A percentile compares a stretch with the other conserved stretches of the same genome.
Evolutionary conservation across 1,140 invertebrate species (phyloP).

Genomic region (Trachelipus rathkii): DNA sequence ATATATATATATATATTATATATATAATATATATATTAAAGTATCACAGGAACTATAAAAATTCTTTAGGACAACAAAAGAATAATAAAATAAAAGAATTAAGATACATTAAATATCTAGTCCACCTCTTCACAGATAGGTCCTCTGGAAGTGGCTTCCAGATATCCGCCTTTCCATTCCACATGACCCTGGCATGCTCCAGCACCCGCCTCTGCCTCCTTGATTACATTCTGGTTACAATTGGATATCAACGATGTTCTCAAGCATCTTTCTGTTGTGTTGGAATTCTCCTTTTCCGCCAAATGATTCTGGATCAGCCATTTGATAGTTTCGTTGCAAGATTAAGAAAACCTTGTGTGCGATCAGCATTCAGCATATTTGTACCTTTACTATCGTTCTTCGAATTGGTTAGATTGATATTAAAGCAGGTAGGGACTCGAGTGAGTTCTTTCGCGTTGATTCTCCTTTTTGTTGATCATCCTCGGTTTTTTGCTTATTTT

Average conservation of each 20-base stretch:
- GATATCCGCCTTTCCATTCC: constrained; percentile 38
- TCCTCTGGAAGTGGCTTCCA: constrained; percentile 63
- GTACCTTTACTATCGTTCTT: constrained; percentile 52
- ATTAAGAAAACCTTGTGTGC: constrained; percentile 57
- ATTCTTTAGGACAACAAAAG: too few relatives aligned
- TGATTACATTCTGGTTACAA: constrained; percentile 49
- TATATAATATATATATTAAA: too few relatives aligned
- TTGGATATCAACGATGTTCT: constrained; percentile 48
- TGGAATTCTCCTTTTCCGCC: constrained; percentile 53
- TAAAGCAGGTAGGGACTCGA: constrained; percentile 95
- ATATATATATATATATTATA: too few relatives aligned
- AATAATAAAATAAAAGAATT: too few relatives aligned
- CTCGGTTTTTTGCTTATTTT: constrained; percentile 46
- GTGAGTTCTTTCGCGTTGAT: constrained; percentile 69
- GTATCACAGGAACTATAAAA: too few relatives aligned
- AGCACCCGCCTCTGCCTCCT: constrained; percentile 41
- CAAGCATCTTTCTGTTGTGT: constrained; percentile 50
- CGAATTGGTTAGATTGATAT: constrained; percentile 86
- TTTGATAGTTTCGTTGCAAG: constrained; percentile 51
- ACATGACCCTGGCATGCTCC: constrained; percentile 29
- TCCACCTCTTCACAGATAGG: constrained; percentile 94
- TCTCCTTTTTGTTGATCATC: constrained; percentile 59
- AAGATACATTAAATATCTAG: too few relatives aligned
- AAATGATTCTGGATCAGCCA: constrained; percentile 54
- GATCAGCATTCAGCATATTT: constrained; percentile 59